Conservation (phyloP, 2,113 vertebrate genomes). For the Trochalopteron elliotii region DNA sequence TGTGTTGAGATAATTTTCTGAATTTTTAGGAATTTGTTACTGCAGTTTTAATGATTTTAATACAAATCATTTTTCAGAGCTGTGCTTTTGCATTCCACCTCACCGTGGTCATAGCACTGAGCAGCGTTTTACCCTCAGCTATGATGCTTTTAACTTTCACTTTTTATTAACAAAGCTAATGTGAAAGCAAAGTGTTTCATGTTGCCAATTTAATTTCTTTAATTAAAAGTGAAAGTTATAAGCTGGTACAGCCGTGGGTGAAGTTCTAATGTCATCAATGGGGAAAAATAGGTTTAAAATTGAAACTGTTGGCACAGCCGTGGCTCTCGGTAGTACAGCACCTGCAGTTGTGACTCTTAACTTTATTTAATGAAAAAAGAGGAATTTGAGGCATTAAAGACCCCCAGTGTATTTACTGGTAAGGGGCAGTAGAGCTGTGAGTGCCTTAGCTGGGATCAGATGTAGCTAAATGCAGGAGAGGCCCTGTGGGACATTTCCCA, state of each 20-base stretch:
- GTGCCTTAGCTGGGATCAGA: conserved; percentile 35
- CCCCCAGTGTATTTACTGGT: background rate
- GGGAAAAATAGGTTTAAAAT: conserved; percentile 72
- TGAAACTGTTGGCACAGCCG: conserved; percentile 62
- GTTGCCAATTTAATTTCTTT: conserved; percentile 78
- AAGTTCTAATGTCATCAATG: conserved; percentile 71
- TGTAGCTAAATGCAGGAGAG: background rate
- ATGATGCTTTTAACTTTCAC: conserved; percentile 64
- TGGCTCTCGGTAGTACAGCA: background rate
- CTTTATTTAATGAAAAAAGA: conserved; percentile 60
- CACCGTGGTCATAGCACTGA: background rate
- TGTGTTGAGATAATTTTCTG: background rate
- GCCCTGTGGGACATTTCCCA: conserved; percentile 18
- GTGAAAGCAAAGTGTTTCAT: conserved; percentile 74
- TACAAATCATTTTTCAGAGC: background rate
- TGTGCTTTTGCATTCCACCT: background rate
- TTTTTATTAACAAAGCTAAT: conserved; percentile 76
- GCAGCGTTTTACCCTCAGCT: conserved; percentile 57
- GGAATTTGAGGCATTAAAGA: conserved; percentile 41
- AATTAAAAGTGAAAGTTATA: conserved; percentile 81
- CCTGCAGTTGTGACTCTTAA: conserved; percentile 47
- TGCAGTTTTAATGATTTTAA: conserved; percentile 17
- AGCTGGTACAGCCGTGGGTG: conserved; percentile 72
- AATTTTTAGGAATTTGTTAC: background rate
- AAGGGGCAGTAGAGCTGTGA: background rate